Base-by-base conservation (phyloP, 2,888 invertebrate species). In the Trachelus stipa region DNA sequence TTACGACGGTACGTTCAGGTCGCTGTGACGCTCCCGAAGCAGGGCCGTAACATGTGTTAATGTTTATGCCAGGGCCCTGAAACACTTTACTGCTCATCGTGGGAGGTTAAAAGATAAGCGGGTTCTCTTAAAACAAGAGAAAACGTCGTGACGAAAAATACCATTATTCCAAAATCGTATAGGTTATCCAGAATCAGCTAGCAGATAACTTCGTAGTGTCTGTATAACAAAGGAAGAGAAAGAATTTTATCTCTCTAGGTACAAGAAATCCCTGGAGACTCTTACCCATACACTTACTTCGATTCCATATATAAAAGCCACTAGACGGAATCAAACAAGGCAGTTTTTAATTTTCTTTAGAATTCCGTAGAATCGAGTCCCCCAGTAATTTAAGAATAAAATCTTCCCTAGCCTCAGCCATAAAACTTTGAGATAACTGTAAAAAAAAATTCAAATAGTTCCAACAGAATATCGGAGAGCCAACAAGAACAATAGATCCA, bases 31-130 rank as follows among this genome's bases (percentile, higher is more conserved):
- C 71, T 33, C 15, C 71, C 33, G 34, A 71, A 71, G 9, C 34
- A 71, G 71, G 34, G 31, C 71, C 35, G 35, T 74, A 74, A 74
- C 74, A 74, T 12, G 74, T 74, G 74, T 74, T 74, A 74, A 74
- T 74, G 74, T 74, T 74, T 74, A 74, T 35, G 12, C 37, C 74
- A 34, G 74, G 30, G 31, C 11, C 34, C 74, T 23, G 74, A 74
- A 74, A 74, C 74, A 12, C 74, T 74, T 35, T 35, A 74, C 35
- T 33, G 35, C 37, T 74, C 74, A 23, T 74, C 74, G 34, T 74
- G 74, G 74, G 74, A 34, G 74, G 74, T 74, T n/a, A 34, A 56
- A 3, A 34, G 74, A 74, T 74, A 74, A 74, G 37, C n/a, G 34
- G 56, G 9, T 56, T 9, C 35, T 35, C 74, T 12, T 30, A 34